Evolutionary conservation across 2,797 vertebrate genomes (phyloP).

Genomic region (Notolepis coatsorum): DNA sequence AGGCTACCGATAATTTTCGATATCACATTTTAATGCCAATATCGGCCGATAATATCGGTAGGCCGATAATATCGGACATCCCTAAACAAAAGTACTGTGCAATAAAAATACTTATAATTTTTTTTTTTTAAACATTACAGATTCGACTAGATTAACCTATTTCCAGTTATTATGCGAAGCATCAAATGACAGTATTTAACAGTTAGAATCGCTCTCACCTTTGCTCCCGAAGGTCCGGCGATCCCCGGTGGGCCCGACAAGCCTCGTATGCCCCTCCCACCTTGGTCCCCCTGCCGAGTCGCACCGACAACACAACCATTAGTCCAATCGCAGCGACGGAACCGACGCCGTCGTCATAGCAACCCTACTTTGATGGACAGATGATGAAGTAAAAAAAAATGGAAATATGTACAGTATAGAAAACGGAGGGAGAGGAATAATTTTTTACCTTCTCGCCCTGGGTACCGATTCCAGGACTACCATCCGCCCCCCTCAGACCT

Average conservation of each 20-base stretch:
- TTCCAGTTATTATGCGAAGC: too few relatives aligned
- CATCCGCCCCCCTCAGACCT: slow-evolving; percentile 86
- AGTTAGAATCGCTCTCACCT: slow-evolving; percentile 69
- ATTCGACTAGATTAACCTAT: too few relatives aligned
- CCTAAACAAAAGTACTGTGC: too few relatives aligned
- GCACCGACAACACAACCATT: slow-evolving; percentile 6
- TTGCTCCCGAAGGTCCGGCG: slow-evolving; percentile 87
- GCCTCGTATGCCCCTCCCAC: slow-evolving; percentile 88
- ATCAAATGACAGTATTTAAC: too few relatives aligned
- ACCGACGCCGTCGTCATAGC: background rate
- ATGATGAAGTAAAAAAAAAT: background rate
- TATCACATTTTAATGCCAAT: too few relatives aligned
- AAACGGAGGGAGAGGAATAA: background rate
- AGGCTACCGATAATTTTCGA: too few relatives aligned
- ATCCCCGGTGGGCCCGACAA: slow-evolving; percentile 84
- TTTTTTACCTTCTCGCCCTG: slow-evolving; percentile 89
- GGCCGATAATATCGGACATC: too few relatives aligned
- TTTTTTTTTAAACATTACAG: too few relatives aligned
- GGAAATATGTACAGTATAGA: background rate
- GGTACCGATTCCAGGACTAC: slow-evolving; percentile 83
- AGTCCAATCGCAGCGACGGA: background rate
- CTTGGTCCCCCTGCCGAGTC: slow-evolving; percentile 87
- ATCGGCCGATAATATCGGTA: too few relatives aligned
- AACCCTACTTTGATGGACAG: too few relatives aligned
- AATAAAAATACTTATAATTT: too few relatives aligned